Evolutionary conservation across 2,113 vertebrate genomes (phyloP).

Genomic region (Egretta garzetta): DNA sequence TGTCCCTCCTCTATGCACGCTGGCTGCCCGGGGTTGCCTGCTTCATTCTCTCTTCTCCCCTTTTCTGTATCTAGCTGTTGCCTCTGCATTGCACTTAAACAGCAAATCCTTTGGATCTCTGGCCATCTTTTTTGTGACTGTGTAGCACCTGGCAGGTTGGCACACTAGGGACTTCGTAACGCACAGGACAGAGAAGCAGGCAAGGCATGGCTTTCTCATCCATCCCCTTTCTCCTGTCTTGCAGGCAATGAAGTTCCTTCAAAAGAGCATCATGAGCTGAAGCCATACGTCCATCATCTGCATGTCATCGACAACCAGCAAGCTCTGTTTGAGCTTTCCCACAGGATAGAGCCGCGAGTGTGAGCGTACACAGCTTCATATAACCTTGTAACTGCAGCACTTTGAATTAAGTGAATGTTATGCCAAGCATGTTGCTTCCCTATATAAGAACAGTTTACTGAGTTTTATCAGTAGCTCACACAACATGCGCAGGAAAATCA

Average conservation of each 20-base stretch:
- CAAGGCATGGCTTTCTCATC: background rate
- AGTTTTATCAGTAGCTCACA: conserved; percentile 82
- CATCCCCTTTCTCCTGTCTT: conserved; percentile 26
- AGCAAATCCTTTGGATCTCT: background rate
- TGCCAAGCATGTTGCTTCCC: conserved; percentile 73
- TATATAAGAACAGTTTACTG: conserved; percentile 73
- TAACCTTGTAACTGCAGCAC: conserved; percentile 58
- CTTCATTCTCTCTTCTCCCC: background rate
- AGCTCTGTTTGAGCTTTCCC: conserved; percentile 93
- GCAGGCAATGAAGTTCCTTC: conserved; percentile 84
- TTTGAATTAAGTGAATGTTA: conserved; percentile 65
- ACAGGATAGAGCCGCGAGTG: conserved; percentile 90
- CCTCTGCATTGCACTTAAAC: background rate
- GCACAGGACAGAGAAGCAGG: background rate
- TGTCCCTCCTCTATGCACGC: background rate
- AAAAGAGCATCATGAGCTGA: conserved; percentile 90
- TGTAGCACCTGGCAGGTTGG: background rate
- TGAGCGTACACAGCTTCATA: conserved; percentile 56
- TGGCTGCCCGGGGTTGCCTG: background rate
- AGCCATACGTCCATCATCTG: conserved; percentile 86
- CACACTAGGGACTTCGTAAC: background rate
- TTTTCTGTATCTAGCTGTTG: background rate
- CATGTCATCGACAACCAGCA: conserved; percentile 97
- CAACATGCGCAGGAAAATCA: conserved; percentile 28
- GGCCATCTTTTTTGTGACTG: background rate